These are phyloP conservation scores for Spermophilus dauricus DNA, from an alignment of 2,113 vertebrate species.

Conservation along the genomic window DNA sequence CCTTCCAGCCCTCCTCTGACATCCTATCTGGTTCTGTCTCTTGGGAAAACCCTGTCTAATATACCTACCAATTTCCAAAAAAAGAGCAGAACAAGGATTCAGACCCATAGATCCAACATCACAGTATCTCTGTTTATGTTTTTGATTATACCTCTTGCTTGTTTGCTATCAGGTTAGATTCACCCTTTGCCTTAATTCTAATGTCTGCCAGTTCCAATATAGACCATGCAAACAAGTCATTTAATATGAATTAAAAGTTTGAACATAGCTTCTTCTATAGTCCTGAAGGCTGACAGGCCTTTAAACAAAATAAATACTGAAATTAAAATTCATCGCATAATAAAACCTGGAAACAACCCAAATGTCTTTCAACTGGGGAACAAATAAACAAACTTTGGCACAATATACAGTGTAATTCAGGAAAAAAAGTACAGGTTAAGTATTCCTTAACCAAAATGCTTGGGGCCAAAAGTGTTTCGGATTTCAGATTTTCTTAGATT, in stretches of 20 bases:
- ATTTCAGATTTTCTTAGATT: not conserved
- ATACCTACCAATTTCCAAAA: not conserved
- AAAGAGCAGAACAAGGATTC: not conserved
- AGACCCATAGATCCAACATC: not conserved
- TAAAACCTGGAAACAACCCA: conserved; percentile 24
- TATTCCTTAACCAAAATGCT: not conserved
- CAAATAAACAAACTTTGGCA: not conserved
- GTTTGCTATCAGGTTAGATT: conserved; percentile 2
- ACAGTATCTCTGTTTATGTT: not conserved
- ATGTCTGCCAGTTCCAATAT: not conserved
- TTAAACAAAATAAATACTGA: conserved; percentile 31
- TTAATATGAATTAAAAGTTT: conserved; percentile 7
- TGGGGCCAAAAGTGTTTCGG: not conserved
- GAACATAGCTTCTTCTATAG: not conserved
- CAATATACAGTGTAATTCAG: not conserved
- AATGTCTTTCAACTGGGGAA: not conserved
- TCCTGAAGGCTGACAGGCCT: not conserved
- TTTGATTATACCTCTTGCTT: not conserved
- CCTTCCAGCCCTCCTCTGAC: not conserved
- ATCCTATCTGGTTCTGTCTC: not conserved
- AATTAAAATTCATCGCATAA: conserved; percentile 7
- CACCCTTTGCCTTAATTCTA: conserved; percentile 18
- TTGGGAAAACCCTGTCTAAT: not conserved
- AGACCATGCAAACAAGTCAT: not conserved
- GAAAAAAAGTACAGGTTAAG: not conserved